A percentile compares a stretch with the other conserved stretches of the same genome.
Conservation (phyloP, 1,140 invertebrate species). For the Drosophila repletoides region DNA sequence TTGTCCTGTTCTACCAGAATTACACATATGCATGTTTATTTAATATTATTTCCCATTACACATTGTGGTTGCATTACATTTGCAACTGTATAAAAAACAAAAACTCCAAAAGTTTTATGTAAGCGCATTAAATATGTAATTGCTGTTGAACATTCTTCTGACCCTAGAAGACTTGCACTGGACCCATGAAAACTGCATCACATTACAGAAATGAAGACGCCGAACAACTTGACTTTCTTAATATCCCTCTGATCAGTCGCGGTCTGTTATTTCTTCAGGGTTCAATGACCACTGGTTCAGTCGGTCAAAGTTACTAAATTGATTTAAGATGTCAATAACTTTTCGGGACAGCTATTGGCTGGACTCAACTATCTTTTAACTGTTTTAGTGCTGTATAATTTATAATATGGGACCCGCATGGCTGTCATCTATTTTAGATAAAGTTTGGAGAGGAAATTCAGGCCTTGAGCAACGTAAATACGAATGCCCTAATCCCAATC, state of each 20-base stretch:
- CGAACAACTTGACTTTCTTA: conserved; percentile 69
- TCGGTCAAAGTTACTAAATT: conserved; percentile 32
- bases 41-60: conserved; percentile 39
- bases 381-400: conserved; percentile 16
- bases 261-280: background rate
- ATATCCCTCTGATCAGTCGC: conserved; percentile 35
- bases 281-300: conserved; percentile 16
- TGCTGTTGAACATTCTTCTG: conserved; percentile 27
- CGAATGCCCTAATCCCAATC: too few relatives aligned
- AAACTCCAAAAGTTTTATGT: conserved; percentile 52
- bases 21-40: conserved; percentile 6
- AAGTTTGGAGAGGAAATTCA: background rate
- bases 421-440: conserved; percentile 13
- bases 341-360: background rate
- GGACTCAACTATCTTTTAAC: conserved; percentile 30
- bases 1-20: conserved; percentile 12
- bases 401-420: background rate
- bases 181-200: conserved; percentile 51
- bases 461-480: too few relatives aligned
- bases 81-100: conserved; percentile 45
- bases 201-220: conserved; percentile 70
- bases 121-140: conserved; percentile 68
- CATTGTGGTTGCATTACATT: conserved; percentile 68
- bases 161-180: background rate
- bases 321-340: conserved; percentile 55